Percentiles rank a stretch among this genome's conserved stretches.
phyloP scores from a whole-genome alignment of 2,113 vertebrate species.

The Dendropsophus ebraccatus region DNA sequence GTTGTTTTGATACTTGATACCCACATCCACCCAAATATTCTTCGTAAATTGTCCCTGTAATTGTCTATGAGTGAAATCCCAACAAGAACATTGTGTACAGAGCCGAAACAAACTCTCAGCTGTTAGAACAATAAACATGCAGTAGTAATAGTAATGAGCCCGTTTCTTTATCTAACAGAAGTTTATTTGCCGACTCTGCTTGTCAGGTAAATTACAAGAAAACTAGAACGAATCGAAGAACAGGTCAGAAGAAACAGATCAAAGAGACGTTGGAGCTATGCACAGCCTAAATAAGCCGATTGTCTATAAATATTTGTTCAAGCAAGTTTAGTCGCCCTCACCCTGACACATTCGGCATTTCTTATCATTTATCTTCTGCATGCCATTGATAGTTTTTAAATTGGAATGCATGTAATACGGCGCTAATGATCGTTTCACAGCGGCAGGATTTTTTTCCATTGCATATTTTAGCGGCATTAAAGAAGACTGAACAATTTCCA shows the following conservation, averaged over 20 bases:
- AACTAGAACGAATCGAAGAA: neutral
- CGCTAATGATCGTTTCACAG: slow-evolving; percentile 14
- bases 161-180: neutral
- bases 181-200: neutral
- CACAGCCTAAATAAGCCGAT: slow-evolving; percentile 9
- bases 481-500: slow-evolving; percentile 5
- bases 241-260: slow-evolving; percentile 27
- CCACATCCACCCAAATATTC: neutral
- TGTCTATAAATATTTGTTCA: slow-evolving; percentile 54
- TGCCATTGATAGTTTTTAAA: slow-evolving; percentile 57
- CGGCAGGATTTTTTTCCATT: neutral
- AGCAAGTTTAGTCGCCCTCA: slow-evolving; percentile 43
- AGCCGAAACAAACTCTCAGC: neutral
- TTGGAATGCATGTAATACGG: slow-evolving; percentile 49
- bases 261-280: neutral
- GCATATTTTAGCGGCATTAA: slow-evolving; percentile 28
- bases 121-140: neutral
- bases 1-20: neutral
- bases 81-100: neutral
- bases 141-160: neutral
- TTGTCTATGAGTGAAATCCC: neutral
- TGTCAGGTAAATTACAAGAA: slow-evolving; percentile 19
- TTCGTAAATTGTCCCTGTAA: neutral
- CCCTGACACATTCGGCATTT: slow-evolving; percentile 49
- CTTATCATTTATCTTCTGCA: slow-evolving; percentile 47